Evolutionary conservation across 2,797 vertebrate species (phyloP), one percentile per base, ranked within the genome.

Genomic region (Aythya fuligula): DNA sequence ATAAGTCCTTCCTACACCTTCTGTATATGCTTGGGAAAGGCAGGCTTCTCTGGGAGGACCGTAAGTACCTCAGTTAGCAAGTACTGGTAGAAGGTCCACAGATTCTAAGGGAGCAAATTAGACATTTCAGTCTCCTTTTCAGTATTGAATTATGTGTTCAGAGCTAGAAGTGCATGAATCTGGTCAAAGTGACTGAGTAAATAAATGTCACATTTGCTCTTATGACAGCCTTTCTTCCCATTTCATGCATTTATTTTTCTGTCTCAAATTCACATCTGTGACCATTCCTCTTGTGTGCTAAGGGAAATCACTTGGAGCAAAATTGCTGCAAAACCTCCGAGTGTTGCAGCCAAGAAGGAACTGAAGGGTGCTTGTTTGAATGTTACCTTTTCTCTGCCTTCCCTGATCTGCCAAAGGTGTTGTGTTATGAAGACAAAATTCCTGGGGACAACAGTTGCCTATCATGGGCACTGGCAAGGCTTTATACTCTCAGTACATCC

Each of bases 391-490:
- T 65, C 32, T 73, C 38, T 60, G 24, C 20, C 22, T 49, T 7
- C 9, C 16, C 17, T 73, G 22, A 39, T 60, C 39, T 65, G 11
- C 12, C 74, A 9, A 4, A 81, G 5, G 3, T 60, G 4, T 8
- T 56, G 8, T 69, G 45, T 32, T 72, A 13, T 19, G 49, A 77
- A 80, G 21, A 32, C 11, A 73, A 76, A 91, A 69, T 79, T 85
- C 10, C 24, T 54, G 36, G 22, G 13, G 51, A 30, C 0, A 2
- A 17, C 22, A 3, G 11, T 5, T n/a, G 38, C 12, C 8, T 7
- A 20, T 15, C 36, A 17, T 25, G 34, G 4, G 2, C 66, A 6
- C 45, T 71, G 61, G 27, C 5, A 61, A n/a, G 8, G 6, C 49
- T 36, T 86, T 73, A 9, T 12, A 21, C 4, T 32, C 4, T 6